Evolutionary conservation across 2,797 vertebrate genomes (phyloP), one percentile per base, ranked within the genome.

Genomic region (Sebastes goodei): DNA sequence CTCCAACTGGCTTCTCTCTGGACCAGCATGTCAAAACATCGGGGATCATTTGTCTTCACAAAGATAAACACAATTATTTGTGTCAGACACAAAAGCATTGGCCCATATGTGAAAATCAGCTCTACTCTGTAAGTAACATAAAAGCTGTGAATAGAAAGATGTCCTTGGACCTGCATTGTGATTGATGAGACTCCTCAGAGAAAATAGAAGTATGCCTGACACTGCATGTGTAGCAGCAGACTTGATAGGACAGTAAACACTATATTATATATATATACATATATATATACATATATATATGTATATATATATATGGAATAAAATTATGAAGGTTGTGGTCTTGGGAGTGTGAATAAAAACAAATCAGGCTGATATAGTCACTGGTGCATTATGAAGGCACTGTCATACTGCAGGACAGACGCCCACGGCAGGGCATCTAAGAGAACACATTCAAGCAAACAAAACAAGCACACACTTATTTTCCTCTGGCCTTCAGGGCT

Each of bases 401-500:
- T 64, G 64, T 66, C 63, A 80, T 65, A 71, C 68, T 72, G 64
- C 69, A 69, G 76, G 66, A 82, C 57, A 84, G 80, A 67, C 4
- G 35, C 84, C 76, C 49, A 63, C 4, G 30, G 85, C 83, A 27
- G 68, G 23, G 49, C 67, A 70, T 83, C 66, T 56, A 12, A 74
- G 32, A 78, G 56, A 76, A 71, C 71, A 88, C 76, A 72, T 23
- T 85, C 29, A 83, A 76, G 80, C 78, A 76, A 83, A 81, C 23
- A 84, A 77, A 84, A 69, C 63, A 72, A 68, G 70, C 71, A 72
- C 70, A 65, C 64, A 62, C 55, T 78, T 62, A 79, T 84, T 88
- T 80, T 69, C 59, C 57, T 53, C 57, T 59, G 63, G 68, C 74
- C 87, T 83, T 67, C 33, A 49, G 81, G 84, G 71, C 74, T 75